phyloP scores from a whole-genome alignment of 1,140 invertebrate genomes.

The Hypsibius dujardini region DNA sequence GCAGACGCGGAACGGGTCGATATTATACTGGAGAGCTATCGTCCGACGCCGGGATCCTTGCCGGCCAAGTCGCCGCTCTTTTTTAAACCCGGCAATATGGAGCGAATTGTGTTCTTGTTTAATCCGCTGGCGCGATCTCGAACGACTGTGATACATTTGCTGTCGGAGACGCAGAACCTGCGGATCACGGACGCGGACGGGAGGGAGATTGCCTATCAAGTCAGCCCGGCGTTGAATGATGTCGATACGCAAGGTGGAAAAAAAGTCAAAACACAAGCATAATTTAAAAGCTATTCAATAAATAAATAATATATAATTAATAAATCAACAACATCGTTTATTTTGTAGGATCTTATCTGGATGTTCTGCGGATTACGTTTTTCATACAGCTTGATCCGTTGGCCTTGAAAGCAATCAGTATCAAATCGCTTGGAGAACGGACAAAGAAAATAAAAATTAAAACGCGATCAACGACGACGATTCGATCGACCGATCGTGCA shows the following conservation, averaged over 20 bases:
- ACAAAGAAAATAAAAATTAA: not conserved
- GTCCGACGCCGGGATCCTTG: not conserved
- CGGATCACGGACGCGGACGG: not conserved
- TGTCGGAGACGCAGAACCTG: not conserved
- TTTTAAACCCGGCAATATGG: not conserved
- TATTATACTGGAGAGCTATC: slow-evolving; percentile 2
- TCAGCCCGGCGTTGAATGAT: not conserved
- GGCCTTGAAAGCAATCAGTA: not conserved
- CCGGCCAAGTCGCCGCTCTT: not conserved
- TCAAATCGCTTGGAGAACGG: not conserved
- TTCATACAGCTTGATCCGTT: not conserved
- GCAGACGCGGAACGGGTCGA: too few relatives aligned
- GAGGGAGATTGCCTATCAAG: not conserved
- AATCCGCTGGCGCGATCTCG: not conserved
- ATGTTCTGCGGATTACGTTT: not conserved
- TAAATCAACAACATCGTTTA: too few relatives aligned
- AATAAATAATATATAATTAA: too few relatives aligned
- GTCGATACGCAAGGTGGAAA: not conserved
- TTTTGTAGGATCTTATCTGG: too few relatives aligned
- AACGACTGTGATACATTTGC: not conserved
- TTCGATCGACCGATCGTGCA: not conserved
- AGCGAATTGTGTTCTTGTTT: not conserved
- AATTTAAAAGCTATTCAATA: too few relatives aligned
- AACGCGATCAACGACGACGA: not conserved
- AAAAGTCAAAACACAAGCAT: too few relatives aligned